Conservation (phyloP, 2,888 invertebrate genomes). For the Diloba caeruleocephala region DNA sequence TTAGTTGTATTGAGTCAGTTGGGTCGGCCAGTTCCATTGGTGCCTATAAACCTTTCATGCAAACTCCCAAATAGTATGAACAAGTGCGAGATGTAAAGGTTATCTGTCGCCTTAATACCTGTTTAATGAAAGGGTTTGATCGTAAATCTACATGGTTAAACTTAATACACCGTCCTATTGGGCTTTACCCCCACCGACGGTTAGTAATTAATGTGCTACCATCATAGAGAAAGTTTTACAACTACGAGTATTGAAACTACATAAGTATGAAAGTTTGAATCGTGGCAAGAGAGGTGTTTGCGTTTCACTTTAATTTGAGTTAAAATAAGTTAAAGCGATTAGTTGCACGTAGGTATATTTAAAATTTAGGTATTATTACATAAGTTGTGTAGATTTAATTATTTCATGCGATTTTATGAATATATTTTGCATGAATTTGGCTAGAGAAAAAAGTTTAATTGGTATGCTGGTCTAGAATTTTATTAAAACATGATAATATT, state of each 20-base stretch:
- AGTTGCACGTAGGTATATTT: slow-evolving; percentile 56
- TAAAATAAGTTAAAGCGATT: slow-evolving; percentile 78
- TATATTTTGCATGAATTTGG: slow-evolving; percentile 24
- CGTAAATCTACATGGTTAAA: slow-evolving; percentile 87
- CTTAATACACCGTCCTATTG: slow-evolving; percentile 84
- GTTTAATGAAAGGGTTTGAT: slow-evolving; percentile 88
- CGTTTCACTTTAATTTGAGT: slow-evolving; percentile 80
- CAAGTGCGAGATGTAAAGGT: slow-evolving; percentile 82
- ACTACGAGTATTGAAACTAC: slow-evolving; percentile 83
- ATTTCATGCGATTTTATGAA: slow-evolving; percentile 7
- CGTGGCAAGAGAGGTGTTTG: slow-evolving; percentile 79
- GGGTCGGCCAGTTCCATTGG: slow-evolving; percentile 77
- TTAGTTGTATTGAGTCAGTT: slow-evolving; percentile 71
- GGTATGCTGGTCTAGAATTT: slow-evolving; percentile 25
- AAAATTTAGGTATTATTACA: slow-evolving; percentile 54
- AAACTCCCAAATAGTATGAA: slow-evolving; percentile 81
- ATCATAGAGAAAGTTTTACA: slow-evolving; percentile 84
- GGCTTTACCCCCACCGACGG: slow-evolving; percentile 74
- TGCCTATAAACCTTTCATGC: slow-evolving; percentile 76
- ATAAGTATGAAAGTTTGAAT: slow-evolving; percentile 83
- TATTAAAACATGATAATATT: slow-evolving; percentile 29
- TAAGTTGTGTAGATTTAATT: slow-evolving; percentile 43
- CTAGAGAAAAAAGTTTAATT: slow-evolving; percentile 5
- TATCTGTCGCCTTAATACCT: slow-evolving; percentile 87
- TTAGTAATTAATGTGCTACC: slow-evolving; percentile 86